phyloP scores from a whole-genome alignment of 1,140 invertebrate species.

The Brachionus manjavacas region DNA sequence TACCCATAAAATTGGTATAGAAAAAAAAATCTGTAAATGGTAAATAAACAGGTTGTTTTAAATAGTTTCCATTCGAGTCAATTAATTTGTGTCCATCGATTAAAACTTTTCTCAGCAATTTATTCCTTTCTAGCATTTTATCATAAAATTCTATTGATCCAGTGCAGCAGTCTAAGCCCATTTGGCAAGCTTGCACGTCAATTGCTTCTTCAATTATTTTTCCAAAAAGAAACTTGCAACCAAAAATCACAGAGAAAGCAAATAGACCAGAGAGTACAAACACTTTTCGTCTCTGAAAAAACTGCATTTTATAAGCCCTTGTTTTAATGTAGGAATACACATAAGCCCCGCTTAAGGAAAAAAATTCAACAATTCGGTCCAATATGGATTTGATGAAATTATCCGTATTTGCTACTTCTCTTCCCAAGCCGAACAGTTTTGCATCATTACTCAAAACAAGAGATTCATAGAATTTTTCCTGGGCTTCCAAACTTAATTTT shows the following conservation, averaged over 20 bases:
- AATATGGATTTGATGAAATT: background rate
- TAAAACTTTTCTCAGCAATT: background rate
- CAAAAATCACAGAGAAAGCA: background rate
- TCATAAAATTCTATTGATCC: slow-evolving; percentile 36
- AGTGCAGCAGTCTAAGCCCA: slow-evolving; percentile 27
- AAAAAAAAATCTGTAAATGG: slow-evolving; percentile 3
- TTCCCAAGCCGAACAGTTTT: slow-evolving; percentile 8
- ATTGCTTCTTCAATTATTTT: background rate
- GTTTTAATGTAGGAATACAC: background rate
- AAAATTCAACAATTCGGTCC: background rate
- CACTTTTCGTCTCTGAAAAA: background rate
- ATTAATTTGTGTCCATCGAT: background rate
- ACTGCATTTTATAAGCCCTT: background rate
- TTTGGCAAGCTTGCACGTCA: slow-evolving; percentile 3
- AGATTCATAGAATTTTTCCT: background rate
- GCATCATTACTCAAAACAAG: background rate
- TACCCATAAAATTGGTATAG: background rate
- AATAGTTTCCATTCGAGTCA: background rate
- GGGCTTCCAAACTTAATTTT: background rate
- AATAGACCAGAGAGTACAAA: background rate
- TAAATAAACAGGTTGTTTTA: background rate
- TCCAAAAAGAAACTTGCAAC: background rate
- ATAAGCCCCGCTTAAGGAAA: background rate
- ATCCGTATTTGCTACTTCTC: background rate
- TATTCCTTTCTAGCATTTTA: slow-evolving; percentile 22